phyloP scores from a whole-genome alignment of 1,140 invertebrate genomes.

The Dreissena polymorpha region DNA sequence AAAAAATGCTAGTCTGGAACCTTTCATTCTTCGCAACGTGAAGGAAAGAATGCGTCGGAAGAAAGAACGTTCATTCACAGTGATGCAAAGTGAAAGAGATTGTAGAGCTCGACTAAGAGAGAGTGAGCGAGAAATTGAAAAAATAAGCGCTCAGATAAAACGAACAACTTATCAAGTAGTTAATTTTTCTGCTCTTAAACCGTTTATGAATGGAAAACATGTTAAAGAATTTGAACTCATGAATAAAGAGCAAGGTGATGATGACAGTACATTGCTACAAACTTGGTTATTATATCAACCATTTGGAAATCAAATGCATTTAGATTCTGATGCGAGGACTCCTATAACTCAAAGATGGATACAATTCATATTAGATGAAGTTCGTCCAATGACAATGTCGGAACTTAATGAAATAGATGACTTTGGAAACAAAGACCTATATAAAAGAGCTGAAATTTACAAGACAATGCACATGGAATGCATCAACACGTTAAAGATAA shows the following conservation, averaged over 20 bases:
- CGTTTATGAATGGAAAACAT: constrained; percentile 46
- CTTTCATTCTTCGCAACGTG: constrained; percentile 55
- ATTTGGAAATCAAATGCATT: too few relatives aligned
- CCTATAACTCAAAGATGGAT: constrained; percentile 1
- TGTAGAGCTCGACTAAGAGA: constrained; percentile 46
- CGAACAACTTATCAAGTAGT: constrained; percentile 60
- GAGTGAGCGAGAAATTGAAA: constrained; percentile 57
- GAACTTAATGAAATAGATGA: constrained; percentile 39
- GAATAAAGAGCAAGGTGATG: too few relatives aligned
- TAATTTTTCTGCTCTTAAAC: constrained; percentile 47
- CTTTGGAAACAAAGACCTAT: constrained; percentile 65
- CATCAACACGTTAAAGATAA: too few relatives aligned
- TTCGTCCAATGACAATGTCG: constrained; percentile 7
- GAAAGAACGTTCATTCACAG: constrained; percentile 42
- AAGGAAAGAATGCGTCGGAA: constrained; percentile 50
- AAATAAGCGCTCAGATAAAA: constrained; percentile 59
- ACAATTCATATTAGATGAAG: constrained; percentile 14
- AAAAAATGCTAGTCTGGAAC: constrained; percentile 79
- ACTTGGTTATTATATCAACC: too few relatives aligned
- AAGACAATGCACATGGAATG: constrained; percentile 62
- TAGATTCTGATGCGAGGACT: too few relatives aligned
- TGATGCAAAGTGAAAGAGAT: constrained; percentile 57
- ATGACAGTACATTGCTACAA: too few relatives aligned
- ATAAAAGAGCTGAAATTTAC: constrained; percentile 74
- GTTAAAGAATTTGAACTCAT: constrained; percentile 31